Conservation (phyloP, 2,113 vertebrate species). For the Ia io region DNA sequence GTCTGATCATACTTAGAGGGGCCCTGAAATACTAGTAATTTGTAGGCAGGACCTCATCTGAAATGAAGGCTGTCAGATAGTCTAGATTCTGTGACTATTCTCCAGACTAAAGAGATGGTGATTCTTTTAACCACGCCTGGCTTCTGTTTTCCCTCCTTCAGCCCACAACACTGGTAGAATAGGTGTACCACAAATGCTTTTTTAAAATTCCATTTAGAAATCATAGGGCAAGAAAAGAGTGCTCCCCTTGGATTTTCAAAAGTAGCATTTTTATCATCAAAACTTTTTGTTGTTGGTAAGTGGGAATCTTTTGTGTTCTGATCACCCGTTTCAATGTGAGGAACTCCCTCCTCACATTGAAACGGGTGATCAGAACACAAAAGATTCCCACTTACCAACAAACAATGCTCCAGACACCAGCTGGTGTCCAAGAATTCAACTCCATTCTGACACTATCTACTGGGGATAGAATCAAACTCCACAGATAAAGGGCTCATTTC, state of each 20-base stretch:
- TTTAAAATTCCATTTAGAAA: not conserved
- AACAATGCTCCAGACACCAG: not conserved
- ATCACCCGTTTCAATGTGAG: not conserved
- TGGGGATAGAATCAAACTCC: not conserved
- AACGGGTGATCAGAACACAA: too few species aligned
- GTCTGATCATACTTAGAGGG: not conserved
- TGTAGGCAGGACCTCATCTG: not conserved
- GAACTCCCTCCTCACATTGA: too few species aligned
- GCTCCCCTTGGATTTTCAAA: not conserved
- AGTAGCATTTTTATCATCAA: not conserved
- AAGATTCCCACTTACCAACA: too few species aligned
- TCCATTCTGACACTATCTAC: not conserved
- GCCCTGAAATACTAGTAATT: not conserved
- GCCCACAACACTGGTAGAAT: not conserved
- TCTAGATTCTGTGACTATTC: not conserved
- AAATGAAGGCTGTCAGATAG: not conserved
- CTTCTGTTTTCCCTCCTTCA: not conserved
- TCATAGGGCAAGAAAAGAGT: not conserved
- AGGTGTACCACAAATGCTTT: not conserved
- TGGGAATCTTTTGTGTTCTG: not conserved
- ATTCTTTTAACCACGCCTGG: not conserved
- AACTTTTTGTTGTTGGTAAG: not conserved
- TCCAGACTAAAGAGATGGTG: not conserved
- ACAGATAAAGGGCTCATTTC: not conserved
- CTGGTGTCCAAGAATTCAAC: not conserved